Base-by-base conservation (phyloP, 2,888 invertebrate genomes). In the Pammene fasciana region DNA sequence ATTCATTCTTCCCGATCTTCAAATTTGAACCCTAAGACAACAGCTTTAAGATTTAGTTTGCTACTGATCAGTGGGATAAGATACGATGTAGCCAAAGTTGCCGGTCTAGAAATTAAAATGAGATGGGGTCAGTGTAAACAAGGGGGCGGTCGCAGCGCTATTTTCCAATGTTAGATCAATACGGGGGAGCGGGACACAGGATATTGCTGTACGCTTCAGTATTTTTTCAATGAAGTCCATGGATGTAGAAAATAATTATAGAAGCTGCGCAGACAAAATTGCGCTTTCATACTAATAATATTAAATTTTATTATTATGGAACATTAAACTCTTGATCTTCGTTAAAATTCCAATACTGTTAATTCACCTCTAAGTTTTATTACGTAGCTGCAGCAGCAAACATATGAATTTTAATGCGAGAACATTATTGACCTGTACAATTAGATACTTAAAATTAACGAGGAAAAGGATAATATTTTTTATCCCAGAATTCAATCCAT, bases 101-200 rank as follows among this genome's bases (percentile, higher is more conserved):
- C 6, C 52, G 50, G 26, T 26, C 5, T 10, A 82, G 84, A 86
- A 88, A 89, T 89, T 88, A 88, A 88, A 90, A 89, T 85, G 85
- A 83, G 66, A 78, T 75, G 80, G 80, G 79, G 85, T 82, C 82
- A 86, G 79, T 81, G 83, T 86, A 87, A 89, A 88, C 85, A 88
- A 82, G 81, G 71, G 48, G 48, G 74, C 72, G 73, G 73, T 76
- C 75, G 73, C 73, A 67, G 62, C 71, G 75, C 79, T 85, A 86
- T 85, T 86, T 86, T 86, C 84, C 85, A 82, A 85, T 84, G 80
- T 78, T 76, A 80, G 83, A 83, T 85, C 86, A 82, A 88, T 86
- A 84, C 79, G 77, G 62, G 75, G 77, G 84, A 86, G 75, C 86
- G 78, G 88, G 82, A 81, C 86, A 79, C 82, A 82, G 86, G 84